A percentile compares a stretch with the other conserved stretches of the same genome.
phyloP scores from a whole-genome alignment of 2,888 invertebrate species.

The Pachymerium ferrugineum region DNA sequence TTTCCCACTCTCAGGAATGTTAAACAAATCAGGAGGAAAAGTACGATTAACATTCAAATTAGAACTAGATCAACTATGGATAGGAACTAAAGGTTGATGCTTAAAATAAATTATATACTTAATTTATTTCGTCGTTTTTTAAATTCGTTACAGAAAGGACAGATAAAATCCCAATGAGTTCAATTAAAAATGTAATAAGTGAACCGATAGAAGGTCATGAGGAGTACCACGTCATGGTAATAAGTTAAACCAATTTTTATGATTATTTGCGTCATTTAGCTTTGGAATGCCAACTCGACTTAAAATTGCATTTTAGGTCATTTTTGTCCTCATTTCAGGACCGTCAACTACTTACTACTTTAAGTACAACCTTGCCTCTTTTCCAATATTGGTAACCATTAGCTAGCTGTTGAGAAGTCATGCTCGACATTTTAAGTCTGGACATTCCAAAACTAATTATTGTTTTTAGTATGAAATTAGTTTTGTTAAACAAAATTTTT shows the following conservation, averaged over 20 bases:
- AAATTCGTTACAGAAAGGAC: slow-evolving; percentile 61
- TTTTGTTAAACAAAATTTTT: slow-evolving; percentile 29
- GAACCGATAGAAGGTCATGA: slow-evolving; percentile 84
- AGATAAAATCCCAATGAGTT: slow-evolving; percentile 83
- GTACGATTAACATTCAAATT: slow-evolving; percentile 86
- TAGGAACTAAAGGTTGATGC: slow-evolving; percentile 71
- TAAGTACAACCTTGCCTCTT: neutral
- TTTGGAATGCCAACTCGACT: no score
- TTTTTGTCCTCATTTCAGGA: no score
- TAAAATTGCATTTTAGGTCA: no score
- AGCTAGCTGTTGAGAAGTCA: no score
- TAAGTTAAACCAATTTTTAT: neutral
- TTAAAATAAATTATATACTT: neutral
- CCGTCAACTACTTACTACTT: no score
- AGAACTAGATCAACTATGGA: slow-evolving; percentile 70
- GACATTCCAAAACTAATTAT: slow-evolving; percentile 29
- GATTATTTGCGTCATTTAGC: neutral
- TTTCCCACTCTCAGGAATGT: slow-evolving; percentile 77
- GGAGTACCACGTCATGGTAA: slow-evolving; percentile 84
- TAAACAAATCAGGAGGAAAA: slow-evolving; percentile 83
- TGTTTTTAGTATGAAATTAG: slow-evolving; percentile 27
- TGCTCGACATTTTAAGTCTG: no score
- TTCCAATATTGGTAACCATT: no score
- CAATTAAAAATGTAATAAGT: slow-evolving; percentile 70
- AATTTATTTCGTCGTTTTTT: neutral